Percentiles rank a stretch among this genome's conserved stretches.
Conservation (phyloP, 1,140 invertebrate genomes). For the Cyclina sinensis region DNA sequence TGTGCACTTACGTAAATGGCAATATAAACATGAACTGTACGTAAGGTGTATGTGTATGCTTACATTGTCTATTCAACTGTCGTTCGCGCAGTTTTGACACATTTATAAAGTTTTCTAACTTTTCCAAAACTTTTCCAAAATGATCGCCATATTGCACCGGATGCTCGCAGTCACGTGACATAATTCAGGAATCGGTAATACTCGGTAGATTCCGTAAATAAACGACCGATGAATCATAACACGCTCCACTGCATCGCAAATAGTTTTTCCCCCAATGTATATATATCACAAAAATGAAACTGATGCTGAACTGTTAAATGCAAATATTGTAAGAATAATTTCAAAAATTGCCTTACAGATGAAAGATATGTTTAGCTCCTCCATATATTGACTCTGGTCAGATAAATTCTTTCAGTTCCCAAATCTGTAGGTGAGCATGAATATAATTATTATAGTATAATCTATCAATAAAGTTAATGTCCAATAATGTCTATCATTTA, state of each 20-base stretch:
- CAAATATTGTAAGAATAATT: too few relatives aligned
- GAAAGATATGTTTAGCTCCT: too few relatives aligned
- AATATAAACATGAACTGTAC: neutral
- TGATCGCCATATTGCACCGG: constrained; percentile 66
- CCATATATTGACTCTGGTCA: too few relatives aligned
- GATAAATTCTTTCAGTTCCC: too few relatives aligned
- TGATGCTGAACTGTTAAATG: too few relatives aligned
- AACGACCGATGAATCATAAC: constrained; percentile 32
- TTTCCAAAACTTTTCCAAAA: constrained; percentile 31
- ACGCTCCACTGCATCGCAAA: constrained; percentile 6
- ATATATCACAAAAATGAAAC: too few relatives aligned
- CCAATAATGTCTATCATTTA: too few relatives aligned
- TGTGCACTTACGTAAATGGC: neutral
- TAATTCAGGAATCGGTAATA: neutral
- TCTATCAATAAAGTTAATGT: too few relatives aligned
- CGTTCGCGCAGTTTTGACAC: neutral
- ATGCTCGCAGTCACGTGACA: constrained; percentile 58
- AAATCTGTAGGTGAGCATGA: too few relatives aligned
- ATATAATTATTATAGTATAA: too few relatives aligned
- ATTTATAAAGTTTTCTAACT: constrained; percentile 14
- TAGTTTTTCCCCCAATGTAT: too few relatives aligned
- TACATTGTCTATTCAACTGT: neutral
- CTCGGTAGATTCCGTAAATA: constrained; percentile 1
- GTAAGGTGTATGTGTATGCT: neutral
- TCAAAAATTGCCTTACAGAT: too few relatives aligned